A percentile compares a stretch with the other conserved stretches of the same genome.
phyloP scores from a whole-genome alignment of 2,797 vertebrate genomes.

The Phrynocephalus forsythii region DNA sequence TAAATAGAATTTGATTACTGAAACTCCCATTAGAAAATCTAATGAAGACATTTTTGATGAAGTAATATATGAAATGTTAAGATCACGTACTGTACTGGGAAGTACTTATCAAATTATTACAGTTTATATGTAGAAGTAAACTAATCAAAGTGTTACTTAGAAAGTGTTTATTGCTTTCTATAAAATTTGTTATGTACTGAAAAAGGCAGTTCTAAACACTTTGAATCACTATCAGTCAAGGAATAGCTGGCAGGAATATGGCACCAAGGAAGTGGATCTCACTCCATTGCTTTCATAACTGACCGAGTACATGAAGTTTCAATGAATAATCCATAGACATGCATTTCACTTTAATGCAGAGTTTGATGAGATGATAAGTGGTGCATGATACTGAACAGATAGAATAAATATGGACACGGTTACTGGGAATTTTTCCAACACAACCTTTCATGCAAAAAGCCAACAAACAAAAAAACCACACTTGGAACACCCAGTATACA shows the following conservation, averaged over 20 bases:
- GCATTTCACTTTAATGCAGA: conserved; percentile 39
- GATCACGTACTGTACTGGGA: no score
- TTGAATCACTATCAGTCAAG: conserved; percentile 49
- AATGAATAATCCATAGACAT: conserved; percentile 39
- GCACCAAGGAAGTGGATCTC: conserved; percentile 39
- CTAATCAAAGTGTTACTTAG: no score
- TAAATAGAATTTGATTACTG: no score
- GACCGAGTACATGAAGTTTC: conserved; percentile 34
- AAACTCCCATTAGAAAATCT: no score
- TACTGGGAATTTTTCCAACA: not conserved
- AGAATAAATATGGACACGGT: not conserved
- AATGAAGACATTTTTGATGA: no score
- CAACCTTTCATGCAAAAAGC: not conserved
- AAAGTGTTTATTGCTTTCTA: no score
- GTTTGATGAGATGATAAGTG: conserved; percentile 30
- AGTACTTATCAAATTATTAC: no score
- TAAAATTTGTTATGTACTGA: conserved; percentile 20
- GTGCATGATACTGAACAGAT: conserved; percentile 21
- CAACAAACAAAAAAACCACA: not conserved
- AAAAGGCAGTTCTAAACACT: conserved; percentile 38
- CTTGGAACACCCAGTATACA: not conserved
- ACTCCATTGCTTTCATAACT: conserved; percentile 40
- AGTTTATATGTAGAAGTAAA: no score
- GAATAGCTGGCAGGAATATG: conserved; percentile 58
- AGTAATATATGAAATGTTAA: no score